Evolutionary conservation across 2,113 vertebrate species (phyloP).

Genomic region (Melanocharis versteri): DNA sequence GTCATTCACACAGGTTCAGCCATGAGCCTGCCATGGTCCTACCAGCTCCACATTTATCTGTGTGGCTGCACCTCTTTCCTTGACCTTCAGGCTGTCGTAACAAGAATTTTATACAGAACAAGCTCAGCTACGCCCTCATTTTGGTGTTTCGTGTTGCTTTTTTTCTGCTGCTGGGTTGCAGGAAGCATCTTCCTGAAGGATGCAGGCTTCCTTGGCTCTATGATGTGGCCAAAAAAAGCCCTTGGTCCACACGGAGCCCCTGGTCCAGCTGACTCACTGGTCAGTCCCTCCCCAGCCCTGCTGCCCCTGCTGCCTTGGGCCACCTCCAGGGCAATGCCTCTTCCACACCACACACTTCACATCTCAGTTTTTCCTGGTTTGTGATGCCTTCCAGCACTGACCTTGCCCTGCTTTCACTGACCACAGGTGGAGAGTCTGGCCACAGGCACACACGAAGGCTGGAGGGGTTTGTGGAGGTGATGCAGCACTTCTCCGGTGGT

Average conservation of each 20-base stretch:
- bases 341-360: background rate
- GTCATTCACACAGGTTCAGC: background rate
- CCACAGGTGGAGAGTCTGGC: background rate
- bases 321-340: background rate
- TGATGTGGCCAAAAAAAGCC: no score
- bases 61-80: background rate
- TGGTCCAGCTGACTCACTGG: background rate
- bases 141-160: fast-evolving
- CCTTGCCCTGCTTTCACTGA: background rate
- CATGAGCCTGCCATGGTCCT: background rate
- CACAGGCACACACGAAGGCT: background rate
- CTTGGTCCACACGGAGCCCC: fast-evolving
- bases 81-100: background rate
- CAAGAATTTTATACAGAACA: background rate
- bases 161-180: background rate
- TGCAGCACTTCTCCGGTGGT: background rate
- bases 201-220: no score
- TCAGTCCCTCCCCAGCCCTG: background rate
- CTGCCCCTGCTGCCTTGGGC: background rate
- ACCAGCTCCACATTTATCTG: background rate
- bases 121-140: background rate
- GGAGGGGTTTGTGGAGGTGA: background rate
- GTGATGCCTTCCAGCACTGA: background rate
- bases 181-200: background rate
- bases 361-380: background rate